phyloP scores from a whole-genome alignment of 2,797 vertebrate species.

The Zalophus californianus region DNA sequence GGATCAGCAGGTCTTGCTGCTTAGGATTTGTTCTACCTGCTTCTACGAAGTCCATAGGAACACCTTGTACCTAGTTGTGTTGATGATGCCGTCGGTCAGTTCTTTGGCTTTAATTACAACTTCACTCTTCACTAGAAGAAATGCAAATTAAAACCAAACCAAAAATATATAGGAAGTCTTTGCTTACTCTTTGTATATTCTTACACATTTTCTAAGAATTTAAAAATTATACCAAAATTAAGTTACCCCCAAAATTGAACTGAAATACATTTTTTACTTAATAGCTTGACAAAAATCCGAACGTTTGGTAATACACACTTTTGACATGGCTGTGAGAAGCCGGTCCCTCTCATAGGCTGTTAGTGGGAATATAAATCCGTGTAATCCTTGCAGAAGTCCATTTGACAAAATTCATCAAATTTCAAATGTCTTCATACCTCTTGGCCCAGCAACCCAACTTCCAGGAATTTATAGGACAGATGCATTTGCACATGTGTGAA shows the following conservation, averaged over 20 bases:
- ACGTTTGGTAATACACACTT: background rate
- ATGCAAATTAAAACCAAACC: constrained; percentile 10
- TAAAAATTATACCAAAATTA: background rate
- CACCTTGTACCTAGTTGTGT: background rate
- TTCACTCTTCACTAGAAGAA: constrained; percentile 16
- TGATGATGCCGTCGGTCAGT: background rate
- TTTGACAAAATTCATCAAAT: background rate
- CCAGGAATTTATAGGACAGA: background rate
- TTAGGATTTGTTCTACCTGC: too few relatives aligned
- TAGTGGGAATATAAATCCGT: background rate
- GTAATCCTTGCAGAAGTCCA: background rate
- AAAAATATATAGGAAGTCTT: background rate
- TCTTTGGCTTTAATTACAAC: background rate
- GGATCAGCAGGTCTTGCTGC: background rate
- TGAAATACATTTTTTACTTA: background rate
- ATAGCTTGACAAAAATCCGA: background rate
- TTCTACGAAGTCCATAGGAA: background rate
- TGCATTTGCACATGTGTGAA: background rate
- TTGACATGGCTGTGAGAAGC: background rate
- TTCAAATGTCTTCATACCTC: background rate
- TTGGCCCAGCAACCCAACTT: background rate
- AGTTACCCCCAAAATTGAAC: background rate
- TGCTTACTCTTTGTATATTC: background rate
- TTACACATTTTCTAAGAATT: background rate
- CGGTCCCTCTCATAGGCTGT: background rate